Evolutionary conservation across 2,797 vertebrate species (phyloP).

Genomic region (Lepus oiostolus): DNA sequence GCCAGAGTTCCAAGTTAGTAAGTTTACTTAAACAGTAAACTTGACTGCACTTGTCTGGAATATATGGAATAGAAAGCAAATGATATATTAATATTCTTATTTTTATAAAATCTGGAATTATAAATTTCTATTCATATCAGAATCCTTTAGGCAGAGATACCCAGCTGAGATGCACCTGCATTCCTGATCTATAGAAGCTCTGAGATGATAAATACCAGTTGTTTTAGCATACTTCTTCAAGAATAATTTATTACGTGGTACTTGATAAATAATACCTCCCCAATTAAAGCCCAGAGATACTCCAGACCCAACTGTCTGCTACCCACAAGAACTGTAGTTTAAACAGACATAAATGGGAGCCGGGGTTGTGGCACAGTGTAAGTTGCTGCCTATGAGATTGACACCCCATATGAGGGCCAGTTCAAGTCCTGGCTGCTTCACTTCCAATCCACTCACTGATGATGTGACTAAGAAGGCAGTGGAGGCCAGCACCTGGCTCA

Average conservation of each 20-base stretch:
- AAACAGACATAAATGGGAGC: background rate
- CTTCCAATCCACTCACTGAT: too few relatives aligned
- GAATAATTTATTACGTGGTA: background rate
- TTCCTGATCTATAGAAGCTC: background rate
- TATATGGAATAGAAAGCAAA: background rate
- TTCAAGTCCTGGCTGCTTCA: too few relatives aligned
- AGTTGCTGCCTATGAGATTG: too few relatives aligned
- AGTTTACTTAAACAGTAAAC: background rate
- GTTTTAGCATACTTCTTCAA: background rate
- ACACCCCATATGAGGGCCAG: too few relatives aligned
- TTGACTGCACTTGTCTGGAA: background rate
- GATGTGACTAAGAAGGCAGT: too few relatives aligned
- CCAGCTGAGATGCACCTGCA: background rate
- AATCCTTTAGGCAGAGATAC: background rate
- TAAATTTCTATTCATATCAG: slow-evolving; percentile 22
- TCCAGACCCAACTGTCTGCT: background rate
- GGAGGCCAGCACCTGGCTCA: too few relatives aligned
- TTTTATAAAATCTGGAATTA: background rate
- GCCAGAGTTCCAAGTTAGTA: background rate
- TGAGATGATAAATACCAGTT: background rate
- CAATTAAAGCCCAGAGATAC: background rate
- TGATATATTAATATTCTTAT: background rate
- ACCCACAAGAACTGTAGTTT: background rate
- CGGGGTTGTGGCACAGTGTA: too few relatives aligned
- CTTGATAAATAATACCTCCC: background rate